Conservation (phyloP, 2,888 invertebrate genomes). For the Melieria picta region DNA sequence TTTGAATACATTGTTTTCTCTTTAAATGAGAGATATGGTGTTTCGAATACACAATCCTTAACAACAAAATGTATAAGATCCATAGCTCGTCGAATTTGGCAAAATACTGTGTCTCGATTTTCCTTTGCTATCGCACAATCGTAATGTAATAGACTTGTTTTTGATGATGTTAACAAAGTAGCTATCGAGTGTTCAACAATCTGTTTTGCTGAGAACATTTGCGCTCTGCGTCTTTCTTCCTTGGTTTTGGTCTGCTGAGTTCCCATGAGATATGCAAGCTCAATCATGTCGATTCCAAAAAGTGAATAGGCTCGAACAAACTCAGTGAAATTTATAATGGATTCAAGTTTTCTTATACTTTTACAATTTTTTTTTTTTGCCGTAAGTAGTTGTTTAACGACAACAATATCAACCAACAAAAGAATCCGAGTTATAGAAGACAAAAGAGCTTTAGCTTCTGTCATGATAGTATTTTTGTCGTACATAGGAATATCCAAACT, state of each 20-base stretch:
- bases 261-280: conserved; percentile 91
- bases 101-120: conserved; percentile 97
- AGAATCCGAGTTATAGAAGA: conserved; percentile 96
- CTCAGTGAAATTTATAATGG: conserved; percentile 92
- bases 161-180: conserved; percentile 96
- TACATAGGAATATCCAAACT: conserved; percentile 75
- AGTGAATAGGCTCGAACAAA: conserved; percentile 99
- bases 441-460: conserved; percentile 91
- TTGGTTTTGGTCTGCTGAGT: conserved; percentile 84
- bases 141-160: conserved; percentile 94
- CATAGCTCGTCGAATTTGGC: conserved; percentile 96
- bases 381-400: conserved; percentile 93
- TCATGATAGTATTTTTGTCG: conserved; percentile 80
- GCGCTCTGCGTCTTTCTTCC: conserved; percentile 93
- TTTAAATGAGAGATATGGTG: conserved; percentile 65
- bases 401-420: conserved; percentile 95
- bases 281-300: conserved; percentile 99
- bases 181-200: conserved; percentile 96
- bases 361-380: conserved; percentile 96
- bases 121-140: conserved; percentile 92
- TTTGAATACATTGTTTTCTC: conserved; percentile 44
- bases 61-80: conserved; percentile 97
- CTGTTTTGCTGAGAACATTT: conserved; percentile 95
- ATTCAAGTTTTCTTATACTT: conserved; percentile 84
- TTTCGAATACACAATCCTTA: conserved; percentile 90